phyloP scores from a whole-genome alignment of 1,140 invertebrate genomes.

The Papilio polyxenes region DNA sequence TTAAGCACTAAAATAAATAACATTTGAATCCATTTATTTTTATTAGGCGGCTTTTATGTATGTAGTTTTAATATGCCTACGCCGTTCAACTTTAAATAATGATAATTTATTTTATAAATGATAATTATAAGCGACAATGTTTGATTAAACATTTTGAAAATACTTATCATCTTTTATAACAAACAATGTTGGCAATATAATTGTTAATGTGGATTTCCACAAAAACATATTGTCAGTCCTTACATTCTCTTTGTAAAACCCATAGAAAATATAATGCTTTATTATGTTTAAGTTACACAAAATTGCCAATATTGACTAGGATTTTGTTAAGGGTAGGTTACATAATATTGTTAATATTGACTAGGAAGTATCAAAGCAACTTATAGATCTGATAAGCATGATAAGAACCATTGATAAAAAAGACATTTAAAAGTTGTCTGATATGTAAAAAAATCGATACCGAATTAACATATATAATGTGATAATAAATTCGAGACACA shows the following conservation, averaged over 20 bases:
- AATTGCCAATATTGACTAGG: too few species aligned
- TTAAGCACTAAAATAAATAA: neutral
- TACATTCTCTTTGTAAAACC: too few species aligned
- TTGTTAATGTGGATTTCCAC: too few species aligned
- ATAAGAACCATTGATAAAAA: too few species aligned
- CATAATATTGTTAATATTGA: neutral
- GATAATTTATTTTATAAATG: slow-evolving; percentile 17
- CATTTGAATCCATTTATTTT: neutral
- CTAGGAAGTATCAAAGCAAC: neutral
- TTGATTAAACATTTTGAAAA: neutral
- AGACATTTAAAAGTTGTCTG: too few species aligned
- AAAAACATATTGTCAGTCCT: neutral
- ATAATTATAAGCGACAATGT: neutral
- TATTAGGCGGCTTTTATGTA: neutral
- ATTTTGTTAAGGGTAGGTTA: too few species aligned
- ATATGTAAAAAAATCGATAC: too few species aligned
- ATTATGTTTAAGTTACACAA: too few species aligned
- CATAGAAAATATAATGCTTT: too few species aligned
- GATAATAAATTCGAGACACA: slow-evolving; percentile 13
- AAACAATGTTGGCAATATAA: neutral
- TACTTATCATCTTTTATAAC: neutral
- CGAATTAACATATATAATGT: neutral
- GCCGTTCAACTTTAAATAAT: slow-evolving; percentile 22
- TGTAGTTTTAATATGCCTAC: slow-evolving; percentile 14
- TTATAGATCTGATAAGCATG: too few species aligned